These are phyloP conservation scores for Fissipunctia ypsillon DNA, from an alignment of 2,888 invertebrate genomes.

Conservation along the genomic window DNA sequence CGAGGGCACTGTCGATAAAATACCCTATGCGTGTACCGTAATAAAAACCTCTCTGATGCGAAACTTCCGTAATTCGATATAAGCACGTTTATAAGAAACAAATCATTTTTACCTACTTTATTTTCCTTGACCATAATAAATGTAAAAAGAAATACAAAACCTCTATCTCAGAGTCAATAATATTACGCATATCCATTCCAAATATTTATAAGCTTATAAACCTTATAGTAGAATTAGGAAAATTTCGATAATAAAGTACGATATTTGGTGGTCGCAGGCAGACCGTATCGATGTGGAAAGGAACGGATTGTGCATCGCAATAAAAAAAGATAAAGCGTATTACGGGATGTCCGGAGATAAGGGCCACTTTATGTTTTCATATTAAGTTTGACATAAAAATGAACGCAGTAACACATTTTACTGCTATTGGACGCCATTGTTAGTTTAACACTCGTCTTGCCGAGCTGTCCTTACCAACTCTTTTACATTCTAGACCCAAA, in stretches of 20 bases:
- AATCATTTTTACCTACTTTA: constrained; percentile 24
- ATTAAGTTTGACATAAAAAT: constrained; percentile 84
- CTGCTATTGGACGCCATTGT: constrained; percentile 76
- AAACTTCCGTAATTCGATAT: constrained; percentile 54
- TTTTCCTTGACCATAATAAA: constrained; percentile 20
- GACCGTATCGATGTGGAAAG: constrained; percentile 73
- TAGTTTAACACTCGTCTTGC: constrained; percentile 68
- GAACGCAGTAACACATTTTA: constrained; percentile 77
- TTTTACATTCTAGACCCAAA: constrained; percentile 27
- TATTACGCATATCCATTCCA: constrained; percentile 47
- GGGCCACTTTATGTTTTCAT: constrained; percentile 83
- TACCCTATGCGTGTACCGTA: constrained; percentile 38
- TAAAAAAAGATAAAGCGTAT: constrained; percentile 85
- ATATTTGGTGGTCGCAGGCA: constrained; percentile 65
- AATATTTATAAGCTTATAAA: constrained; percentile 64
- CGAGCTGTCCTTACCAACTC: constrained; percentile 51
- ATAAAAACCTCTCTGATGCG: constrained; percentile 37
- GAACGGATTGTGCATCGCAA: constrained; percentile 81
- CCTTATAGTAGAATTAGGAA: constrained; percentile 65
- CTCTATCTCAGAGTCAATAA: constrained; percentile 36
- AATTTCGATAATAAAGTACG: constrained; percentile 65
- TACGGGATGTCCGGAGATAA: constrained; percentile 86
- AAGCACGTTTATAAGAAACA: constrained; percentile 27
- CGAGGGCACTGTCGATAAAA: constrained; percentile 69
- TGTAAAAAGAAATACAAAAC: constrained; percentile 38